phyloP scores from a whole-genome alignment of 2,113 vertebrate genomes.

The Pseudorasbora parva region DNA sequence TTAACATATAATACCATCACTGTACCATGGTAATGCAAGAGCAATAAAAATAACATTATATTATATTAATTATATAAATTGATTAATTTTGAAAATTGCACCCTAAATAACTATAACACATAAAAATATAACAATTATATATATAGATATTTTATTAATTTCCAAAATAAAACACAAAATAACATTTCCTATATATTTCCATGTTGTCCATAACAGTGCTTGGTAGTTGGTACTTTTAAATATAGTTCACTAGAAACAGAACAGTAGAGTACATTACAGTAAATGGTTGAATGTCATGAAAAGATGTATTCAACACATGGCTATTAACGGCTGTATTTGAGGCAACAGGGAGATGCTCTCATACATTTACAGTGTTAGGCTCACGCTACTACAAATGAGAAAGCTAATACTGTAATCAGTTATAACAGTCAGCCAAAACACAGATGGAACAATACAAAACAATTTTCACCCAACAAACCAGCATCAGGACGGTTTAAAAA shows the following conservation, averaged over 20 bases:
- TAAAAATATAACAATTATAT: neutral
- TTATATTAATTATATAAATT: no score
- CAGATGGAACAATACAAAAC: neutral
- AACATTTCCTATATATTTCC: constrained; percentile 3
- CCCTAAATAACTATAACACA: no score
- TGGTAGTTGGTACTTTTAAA: neutral
- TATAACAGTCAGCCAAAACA: neutral
- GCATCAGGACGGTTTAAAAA: constrained; percentile 50
- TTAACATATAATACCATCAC: neutral
- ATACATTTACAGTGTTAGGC: neutral
- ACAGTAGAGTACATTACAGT: constrained; percentile 37
- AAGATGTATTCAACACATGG: constrained; percentile 27
- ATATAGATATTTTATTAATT: no score
- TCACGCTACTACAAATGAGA: neutral
- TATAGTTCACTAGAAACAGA: neutral
- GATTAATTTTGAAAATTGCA: no score
- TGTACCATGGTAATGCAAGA: neutral
- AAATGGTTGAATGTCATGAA: constrained; percentile 31
- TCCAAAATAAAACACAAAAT: constrained; percentile 15
- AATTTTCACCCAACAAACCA: constrained; percentile 17
- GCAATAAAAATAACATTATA: neutral
- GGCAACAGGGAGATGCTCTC: neutral
- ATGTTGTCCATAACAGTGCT: neutral
- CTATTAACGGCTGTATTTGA: neutral
- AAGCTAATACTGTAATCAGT: neutral